A percentile compares a stretch with the other conserved stretches of the same genome.
These are phyloP conservation scores for Phthorimaea operculella DNA, from an alignment of 1,140 invertebrate genomes.

Conservation along the genomic window DNA sequence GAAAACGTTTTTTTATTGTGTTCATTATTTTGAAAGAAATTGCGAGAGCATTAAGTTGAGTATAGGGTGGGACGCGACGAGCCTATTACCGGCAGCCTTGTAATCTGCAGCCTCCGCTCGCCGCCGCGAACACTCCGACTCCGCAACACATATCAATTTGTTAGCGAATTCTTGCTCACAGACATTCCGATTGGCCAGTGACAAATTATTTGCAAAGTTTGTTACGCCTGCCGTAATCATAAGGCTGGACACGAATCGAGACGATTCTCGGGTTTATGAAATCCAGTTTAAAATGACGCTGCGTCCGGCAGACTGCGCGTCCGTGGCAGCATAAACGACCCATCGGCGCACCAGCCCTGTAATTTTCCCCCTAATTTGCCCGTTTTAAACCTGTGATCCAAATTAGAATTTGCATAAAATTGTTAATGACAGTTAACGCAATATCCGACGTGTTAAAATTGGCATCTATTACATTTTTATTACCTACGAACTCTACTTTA, in stretches of 20 bases:
- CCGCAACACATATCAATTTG: conserved; percentile 52
- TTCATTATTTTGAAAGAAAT: conserved; percentile 64
- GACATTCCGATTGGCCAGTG: conserved; percentile 1
- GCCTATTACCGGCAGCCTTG: conserved; percentile 49
- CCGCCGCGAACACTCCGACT: conserved; percentile 27
- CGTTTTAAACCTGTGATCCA: conserved; percentile 44
- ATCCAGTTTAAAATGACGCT: neutral
- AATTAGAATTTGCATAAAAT: conserved; percentile 56
- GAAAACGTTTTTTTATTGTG: conserved; percentile 58
- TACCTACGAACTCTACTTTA: conserved; percentile 12
- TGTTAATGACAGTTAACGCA: conserved; percentile 44
- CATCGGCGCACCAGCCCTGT: conserved; percentile 40
- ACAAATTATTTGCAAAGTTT: conserved; percentile 6
- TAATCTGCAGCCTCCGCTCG: conserved; percentile 38
- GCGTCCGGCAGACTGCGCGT: conserved; percentile 13
- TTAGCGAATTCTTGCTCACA: conserved; percentile 39
- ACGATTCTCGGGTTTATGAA: neutral
- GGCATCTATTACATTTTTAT: conserved; percentile 31
- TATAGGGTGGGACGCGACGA: conserved; percentile 58
- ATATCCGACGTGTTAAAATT: conserved; percentile 47
- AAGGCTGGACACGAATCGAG: neutral
- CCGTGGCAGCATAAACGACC: conserved; percentile 34
- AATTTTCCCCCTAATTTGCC: conserved; percentile 49
- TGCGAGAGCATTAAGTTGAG: conserved; percentile 65
- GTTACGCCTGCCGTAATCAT: neutral